phyloP scores from a whole-genome alignment of 2,113 vertebrate species.

The Lucifuga dentata region DNA sequence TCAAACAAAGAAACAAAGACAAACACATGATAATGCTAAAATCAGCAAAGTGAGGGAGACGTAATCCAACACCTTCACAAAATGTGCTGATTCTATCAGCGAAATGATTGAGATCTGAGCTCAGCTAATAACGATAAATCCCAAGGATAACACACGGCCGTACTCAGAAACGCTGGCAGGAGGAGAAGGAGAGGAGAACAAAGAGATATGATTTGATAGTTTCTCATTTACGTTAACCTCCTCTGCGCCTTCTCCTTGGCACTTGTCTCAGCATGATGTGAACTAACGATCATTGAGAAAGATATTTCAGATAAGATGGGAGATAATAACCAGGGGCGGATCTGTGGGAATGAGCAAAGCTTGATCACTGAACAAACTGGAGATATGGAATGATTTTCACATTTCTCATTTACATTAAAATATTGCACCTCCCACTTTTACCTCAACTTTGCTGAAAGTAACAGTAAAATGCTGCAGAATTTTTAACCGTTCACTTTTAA shows the following conservation, averaged over 20 bases:
- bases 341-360: constrained; percentile 11
- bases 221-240: constrained; percentile 63
- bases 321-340: constrained; percentile 21
- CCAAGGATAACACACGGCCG: constrained; percentile 49
- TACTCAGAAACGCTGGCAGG: constrained; percentile 42
- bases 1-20: constrained; percentile 23
- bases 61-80: constrained; percentile 40
- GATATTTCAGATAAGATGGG: constrained; percentile 53
- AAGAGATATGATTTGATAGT: constrained; percentile 32
- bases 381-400: constrained; percentile 21
- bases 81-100: constrained; percentile 49
- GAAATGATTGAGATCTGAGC: constrained; percentile 58
- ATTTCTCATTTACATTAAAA: constrained; percentile 50
- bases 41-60: constrained; percentile 24
- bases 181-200: constrained; percentile 9
- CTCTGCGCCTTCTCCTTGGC: constrained; percentile 29
- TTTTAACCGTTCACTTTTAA: constrained; percentile 35
- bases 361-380: constrained; percentile 21
- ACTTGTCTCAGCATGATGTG: constrained; percentile 43
- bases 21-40: constrained; percentile 29
- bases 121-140: constrained; percentile 65
- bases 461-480: too few species aligned
- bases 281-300: constrained; percentile 56
- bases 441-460: too few species aligned
- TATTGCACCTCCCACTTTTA: constrained; percentile 27